phyloP scores from a whole-genome alignment of 2,113 vertebrate species.

The Scortum barcoo region DNA sequence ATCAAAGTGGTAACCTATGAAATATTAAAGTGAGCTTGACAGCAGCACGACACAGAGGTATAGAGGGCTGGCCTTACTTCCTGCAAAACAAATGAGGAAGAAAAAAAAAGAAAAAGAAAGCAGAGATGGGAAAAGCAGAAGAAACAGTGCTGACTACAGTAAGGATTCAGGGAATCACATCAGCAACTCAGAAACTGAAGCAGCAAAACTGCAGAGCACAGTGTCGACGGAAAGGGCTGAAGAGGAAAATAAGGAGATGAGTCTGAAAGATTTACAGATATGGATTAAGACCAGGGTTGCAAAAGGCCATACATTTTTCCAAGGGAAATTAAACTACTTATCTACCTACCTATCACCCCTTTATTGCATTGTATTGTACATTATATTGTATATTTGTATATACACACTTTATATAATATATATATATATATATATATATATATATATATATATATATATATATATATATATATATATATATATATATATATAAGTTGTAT shows the following conservation, averaged over 20 bases:
- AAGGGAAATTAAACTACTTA: too few relatives aligned
- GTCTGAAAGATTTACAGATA: not conserved
- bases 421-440: too few relatives aligned
- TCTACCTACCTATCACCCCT: too few relatives aligned
- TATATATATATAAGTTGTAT: too few relatives aligned
- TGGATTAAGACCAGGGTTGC: not conserved
- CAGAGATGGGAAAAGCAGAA: not conserved
- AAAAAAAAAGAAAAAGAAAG: not conserved
- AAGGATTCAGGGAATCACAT: constrained; percentile 28
- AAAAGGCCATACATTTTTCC: too few relatives aligned
- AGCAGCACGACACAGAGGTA: not conserved
- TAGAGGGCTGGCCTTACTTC: not conserved
- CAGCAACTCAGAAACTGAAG: constrained; percentile 38
- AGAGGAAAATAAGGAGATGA: not conserved
- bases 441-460: too few relatives aligned
- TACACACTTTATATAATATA: too few relatives aligned
- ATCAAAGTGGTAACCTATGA: constrained; percentile 37
- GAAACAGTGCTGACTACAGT: constrained; percentile 39
- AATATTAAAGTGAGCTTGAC: constrained; percentile 30
- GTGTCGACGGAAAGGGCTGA: constrained; percentile 3
- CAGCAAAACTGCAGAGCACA: constrained; percentile 21
- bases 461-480: too few relatives aligned
- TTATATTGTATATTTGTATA: too few relatives aligned
- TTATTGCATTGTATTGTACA: too few relatives aligned
- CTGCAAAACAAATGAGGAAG: not conserved